A percentile compares a stretch with the other conserved stretches of the same genome.
phyloP scores from a whole-genome alignment of 2,113 vertebrate species.

The Phalacrocorax brasilianus region DNA sequence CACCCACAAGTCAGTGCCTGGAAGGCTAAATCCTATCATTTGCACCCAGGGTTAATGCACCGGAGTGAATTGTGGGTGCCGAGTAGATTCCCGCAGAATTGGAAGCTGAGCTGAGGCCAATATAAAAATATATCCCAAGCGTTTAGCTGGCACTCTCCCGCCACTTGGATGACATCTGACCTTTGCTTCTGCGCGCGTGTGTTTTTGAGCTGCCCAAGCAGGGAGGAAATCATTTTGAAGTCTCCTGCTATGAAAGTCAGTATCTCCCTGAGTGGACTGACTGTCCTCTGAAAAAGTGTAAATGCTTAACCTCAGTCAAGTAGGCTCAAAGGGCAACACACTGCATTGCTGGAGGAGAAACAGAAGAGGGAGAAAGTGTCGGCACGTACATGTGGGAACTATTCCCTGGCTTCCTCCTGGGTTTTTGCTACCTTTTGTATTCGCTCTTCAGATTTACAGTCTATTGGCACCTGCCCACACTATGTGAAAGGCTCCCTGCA shows the following conservation, averaged over 20 bases:
- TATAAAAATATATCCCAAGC: constrained; percentile 34
- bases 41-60: constrained; percentile 52
- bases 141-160: constrained; percentile 29
- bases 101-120: constrained; percentile 24
- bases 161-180: constrained; percentile 48
- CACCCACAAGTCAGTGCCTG: constrained; percentile 12
- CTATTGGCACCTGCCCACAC: constrained; percentile 17
- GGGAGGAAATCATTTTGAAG: constrained; percentile 15
- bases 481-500: neutral
- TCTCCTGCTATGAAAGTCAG: constrained; percentile 12
- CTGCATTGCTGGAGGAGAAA: neutral
- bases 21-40: constrained; percentile 46
- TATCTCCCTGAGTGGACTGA: neutral
- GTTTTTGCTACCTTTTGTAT: constrained; percentile 52
- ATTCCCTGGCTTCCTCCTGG: constrained; percentile 16
- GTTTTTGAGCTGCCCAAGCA: constrained; percentile 36
- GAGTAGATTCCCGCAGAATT: neutral
- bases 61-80: constrained; percentile 24
- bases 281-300: constrained; percentile 38
- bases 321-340: constrained; percentile 13
- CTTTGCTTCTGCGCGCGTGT: constrained; percentile 42
- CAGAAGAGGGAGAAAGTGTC: neutral
- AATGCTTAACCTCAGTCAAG: constrained; percentile 40
- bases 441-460: constrained; percentile 46
- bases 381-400: constrained; percentile 2